Evolutionary conservation across 2,888 invertebrate genomes (phyloP).

Genomic region (Eupeodes latifasciatus): DNA sequence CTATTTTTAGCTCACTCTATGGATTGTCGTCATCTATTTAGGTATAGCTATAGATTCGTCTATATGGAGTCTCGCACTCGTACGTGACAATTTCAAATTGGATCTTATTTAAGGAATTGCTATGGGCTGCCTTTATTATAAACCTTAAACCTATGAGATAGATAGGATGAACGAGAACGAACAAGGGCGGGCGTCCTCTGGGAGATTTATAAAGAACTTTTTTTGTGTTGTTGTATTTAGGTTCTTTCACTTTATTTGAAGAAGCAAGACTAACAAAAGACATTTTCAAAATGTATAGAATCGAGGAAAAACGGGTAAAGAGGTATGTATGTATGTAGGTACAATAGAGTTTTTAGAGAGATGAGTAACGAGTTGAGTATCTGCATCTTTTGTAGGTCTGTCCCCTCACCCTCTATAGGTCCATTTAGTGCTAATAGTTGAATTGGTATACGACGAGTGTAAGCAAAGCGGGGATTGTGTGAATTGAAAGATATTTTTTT

Average conservation of each 20-base stretch:
- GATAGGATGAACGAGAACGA: slow-evolving; percentile 14
- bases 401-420: background rate
- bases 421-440: slow-evolving; percentile 53
- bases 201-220: slow-evolving; percentile 19
- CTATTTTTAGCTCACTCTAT: slow-evolving; percentile 16
- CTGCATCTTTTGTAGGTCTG: slow-evolving; percentile 28
- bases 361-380: slow-evolving; percentile 29
- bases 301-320: background rate
- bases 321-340: background rate
- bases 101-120: slow-evolving; percentile 67
- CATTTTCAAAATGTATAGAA: background rate
- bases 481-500: slow-evolving; percentile 41
- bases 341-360: background rate
- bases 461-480: slow-evolving; percentile 9
- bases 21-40: slow-evolving; percentile 1
- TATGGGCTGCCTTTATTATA: slow-evolving; percentile 26
- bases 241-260: slow-evolving; percentile 2
- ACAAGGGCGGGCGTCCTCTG: slow-evolving; percentile 42
- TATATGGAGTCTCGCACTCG: slow-evolving; percentile 49
- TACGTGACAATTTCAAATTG: slow-evolving; percentile 74
- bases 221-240: background rate
- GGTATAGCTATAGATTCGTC: background rate
- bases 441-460: background rate
- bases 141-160: too few relatives aligned
- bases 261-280: slow-evolving; percentile 25